Base-by-base conservation (phyloP, 2,888 invertebrate species). In the Dasysyrphus albostriatus region DNA sequence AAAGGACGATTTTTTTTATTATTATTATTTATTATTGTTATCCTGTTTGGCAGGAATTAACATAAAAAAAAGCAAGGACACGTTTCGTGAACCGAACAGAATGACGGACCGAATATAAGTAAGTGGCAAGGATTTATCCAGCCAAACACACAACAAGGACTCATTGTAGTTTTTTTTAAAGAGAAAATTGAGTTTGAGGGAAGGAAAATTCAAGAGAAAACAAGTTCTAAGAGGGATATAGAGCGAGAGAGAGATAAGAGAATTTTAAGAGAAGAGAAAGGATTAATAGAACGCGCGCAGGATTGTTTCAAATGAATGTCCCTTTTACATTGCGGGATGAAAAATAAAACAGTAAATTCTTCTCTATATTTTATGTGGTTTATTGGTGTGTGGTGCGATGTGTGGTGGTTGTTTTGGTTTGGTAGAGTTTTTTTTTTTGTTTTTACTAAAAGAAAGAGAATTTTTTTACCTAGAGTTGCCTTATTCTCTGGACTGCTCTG, bases 101-200 rank as follows among this genome's bases (percentile, higher is more conserved):
- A 67, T 78, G 78, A 87, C 83, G 69, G 75, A 75, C 83, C 79
- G 72, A 87, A 79, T 83, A 61, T 87, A 65, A 87, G 87, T 87
- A 83, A 87, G 85, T 79, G 78, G 67, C 74, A 83, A 87, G 87
- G 87, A 84, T 51, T 67, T 72, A 81, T 47, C 54, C 32, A 77
- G 61, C 19, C 70, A 59, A 51, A 58, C 67, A 24, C 24, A 59
- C 42, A 39, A 24, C 10, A 72, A 78, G 82, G 82, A 82, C 77
- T 63, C 59, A 14, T 16, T 29, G 5, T 5, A 54, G 39, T 59
- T 65, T 61, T 8, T 72, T 37, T 9, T 76, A 34, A 74, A 49
- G 77, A 61, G 75, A 69, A 16, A 6, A 16, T 12, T 32, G 32
- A 19, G 19, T 49, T 29, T 14, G 37, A 34, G 47, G 37, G 16